Base-by-base conservation (phyloP, 2,797 vertebrate species). In the Numenius phaeopus region DNA sequence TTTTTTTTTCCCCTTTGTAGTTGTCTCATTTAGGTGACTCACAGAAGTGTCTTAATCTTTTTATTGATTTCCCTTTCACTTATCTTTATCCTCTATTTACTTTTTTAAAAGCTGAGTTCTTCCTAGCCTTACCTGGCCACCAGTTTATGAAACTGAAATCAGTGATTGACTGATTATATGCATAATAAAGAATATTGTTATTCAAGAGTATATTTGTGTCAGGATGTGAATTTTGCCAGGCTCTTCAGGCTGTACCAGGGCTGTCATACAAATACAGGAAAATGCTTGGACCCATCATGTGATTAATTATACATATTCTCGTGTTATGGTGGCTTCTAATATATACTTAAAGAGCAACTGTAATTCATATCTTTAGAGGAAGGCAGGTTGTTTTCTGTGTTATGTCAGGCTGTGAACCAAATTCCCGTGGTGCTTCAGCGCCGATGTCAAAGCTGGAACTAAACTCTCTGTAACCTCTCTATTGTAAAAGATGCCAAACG, bases 61-160 rank as follows among this genome's bases (percentile, higher is more conserved):
- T 89, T 58, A 77, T 84, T 89, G 78, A 93, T 90, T 88, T 88
- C 39, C n/a, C 40, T 76, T 85, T 66, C 40, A 26, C 19, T 87
- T 82, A 24, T 37, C 71, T 71, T 76, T 27, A 49, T 40, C 37
- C 16, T 71, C 27, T 86, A 21, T 67, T 62, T 80, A 46, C 22
- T 64, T 46, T 30, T 34, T 46, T 16, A 76, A 67, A 72, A 64
- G 59, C 42, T 29, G 44, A 64, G 16, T n/a, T 87, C 65, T 81
- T 55, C 49, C 65, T 49, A 6, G 20, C 54, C 57, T 94, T 50
- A 44, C 27, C 79, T 64, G 42, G 44, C 40, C 34, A 40, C 22
- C 52, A 32, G 23, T 14, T 85, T n/a, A 66, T n/a, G 42, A 54
- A 75, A 46, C 24, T 9, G 27, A 47, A 88, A 82, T 19, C 7